Evolutionary conservation across 2,797 vertebrate species (phyloP), one percentile per base, ranked within the genome.

Genomic region (Periophthalmus magnuspinnatus): DNA sequence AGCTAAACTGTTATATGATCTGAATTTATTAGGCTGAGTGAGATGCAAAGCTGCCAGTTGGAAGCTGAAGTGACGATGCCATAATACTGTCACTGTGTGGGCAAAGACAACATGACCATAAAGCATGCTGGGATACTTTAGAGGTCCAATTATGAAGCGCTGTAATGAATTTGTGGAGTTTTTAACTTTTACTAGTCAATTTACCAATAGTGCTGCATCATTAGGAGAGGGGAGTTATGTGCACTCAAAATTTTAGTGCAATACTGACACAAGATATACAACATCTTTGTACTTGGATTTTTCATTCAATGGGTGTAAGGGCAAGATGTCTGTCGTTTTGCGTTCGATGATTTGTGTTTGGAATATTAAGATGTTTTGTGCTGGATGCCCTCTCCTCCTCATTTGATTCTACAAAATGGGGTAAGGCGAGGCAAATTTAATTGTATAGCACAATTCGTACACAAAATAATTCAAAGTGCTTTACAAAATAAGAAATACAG

Each of bases 1-100:
- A 59, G 62, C n/a, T 66, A 76, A 61, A 76, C 58, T 68, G 79
- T 84, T 77, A 83, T 77, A 82, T 68, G 61, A 69, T 56, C 36
- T 70, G 54, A 67, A 81, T 84, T 85, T 79, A 85, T 56, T 32
- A 72, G 62, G 78, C 32, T 38, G 65, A 66, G 16, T 28, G 34
- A 62, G 55, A 80, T 80, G 70, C 76, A 71, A 68, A 14, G 57
- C 76, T 76, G 48, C 21, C 55, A 69, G 24, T 61, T 63, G 54
- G 69, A 74, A 47, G 71, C 69, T 50, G 19, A 52, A 33, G 75
- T 72, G 67, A 63, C 78, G 22, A 65, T 74, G 71, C 76, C 68
- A 81, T 74, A 22, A 58, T 45, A 47, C 45, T 67, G 64, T 56
- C 69, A 66, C 59, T 82, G 24, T 77, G 4, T 62, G 59, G 65